phyloP scores from a whole-genome alignment of 2,888 invertebrate genomes.

The Hemaris fuciformis region DNA sequence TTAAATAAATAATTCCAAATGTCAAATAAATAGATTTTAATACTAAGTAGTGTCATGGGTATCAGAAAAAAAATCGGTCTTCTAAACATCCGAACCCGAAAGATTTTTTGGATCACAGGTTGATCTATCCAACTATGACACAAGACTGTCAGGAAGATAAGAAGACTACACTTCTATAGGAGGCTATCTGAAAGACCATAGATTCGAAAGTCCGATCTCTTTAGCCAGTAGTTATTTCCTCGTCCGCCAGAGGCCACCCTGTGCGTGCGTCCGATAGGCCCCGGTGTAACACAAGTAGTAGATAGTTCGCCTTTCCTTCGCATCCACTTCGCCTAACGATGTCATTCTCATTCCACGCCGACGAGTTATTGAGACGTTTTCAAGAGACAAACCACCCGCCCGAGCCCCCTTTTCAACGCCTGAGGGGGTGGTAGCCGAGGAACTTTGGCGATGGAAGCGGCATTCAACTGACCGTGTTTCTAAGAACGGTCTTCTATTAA shows the following conservation, averaged over 20 bases:
- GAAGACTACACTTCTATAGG: no score
- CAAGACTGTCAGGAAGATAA: no score
- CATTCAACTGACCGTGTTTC: not conserved
- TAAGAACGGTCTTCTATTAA: not conserved
- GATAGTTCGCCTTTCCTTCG: constrained; percentile 80
- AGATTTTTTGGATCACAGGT: no score
- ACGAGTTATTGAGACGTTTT: constrained; percentile 81
- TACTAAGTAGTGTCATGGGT: no score
- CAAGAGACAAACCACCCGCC: constrained; percentile 63
- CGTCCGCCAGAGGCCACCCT: constrained; percentile 38
- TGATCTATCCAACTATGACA: no score
- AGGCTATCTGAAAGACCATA: no score
- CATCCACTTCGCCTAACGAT: constrained; percentile 76
- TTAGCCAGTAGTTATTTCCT: not conserved
- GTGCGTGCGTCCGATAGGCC: constrained; percentile 57
- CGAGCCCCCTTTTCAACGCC: constrained; percentile 21
- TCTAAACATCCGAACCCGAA: no score
- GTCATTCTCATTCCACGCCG: constrained; percentile 75
- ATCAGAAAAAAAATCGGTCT: no score
- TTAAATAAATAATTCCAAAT: no score
- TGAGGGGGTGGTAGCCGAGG: constrained; percentile 22
- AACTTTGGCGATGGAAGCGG: constrained; percentile 35
- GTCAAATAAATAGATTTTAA: no score
- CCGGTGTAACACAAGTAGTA: constrained; percentile 46
- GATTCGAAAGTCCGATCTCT: no score